These are phyloP conservation scores for Euphydryas editha DNA, from an alignment of 2,888 invertebrate genomes.

Conservation along the genomic window DNA sequence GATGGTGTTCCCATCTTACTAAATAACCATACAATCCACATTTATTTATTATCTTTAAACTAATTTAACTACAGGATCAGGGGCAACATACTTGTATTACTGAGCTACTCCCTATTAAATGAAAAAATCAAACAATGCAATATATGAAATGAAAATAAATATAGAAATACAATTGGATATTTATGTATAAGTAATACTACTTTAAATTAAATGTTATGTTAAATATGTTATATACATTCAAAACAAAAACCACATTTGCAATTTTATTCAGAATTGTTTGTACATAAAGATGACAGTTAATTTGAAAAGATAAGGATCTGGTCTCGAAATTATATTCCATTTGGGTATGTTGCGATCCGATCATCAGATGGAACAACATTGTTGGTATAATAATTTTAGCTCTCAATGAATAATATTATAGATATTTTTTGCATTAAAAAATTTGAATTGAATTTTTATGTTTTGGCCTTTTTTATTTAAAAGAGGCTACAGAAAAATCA, in stretches of 20 bases:
- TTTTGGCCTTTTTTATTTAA: neutral
- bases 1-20: no score
- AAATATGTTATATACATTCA: neutral
- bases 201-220: neutral
- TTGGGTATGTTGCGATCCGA: neutral
- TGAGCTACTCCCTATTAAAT: no score
- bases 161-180: neutral
- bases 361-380: neutral
- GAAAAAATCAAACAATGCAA: no score
- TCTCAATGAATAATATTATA: neutral
- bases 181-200: neutral
- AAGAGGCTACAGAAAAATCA: no score
- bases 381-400: neutral
- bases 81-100: no score
- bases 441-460: neutral
- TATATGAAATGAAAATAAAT: neutral
- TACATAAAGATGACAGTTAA: slow-evolving; percentile 2
- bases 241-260: neutral
- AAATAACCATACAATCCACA: no score
- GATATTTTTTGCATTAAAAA: neutral
- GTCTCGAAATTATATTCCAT: neutral
- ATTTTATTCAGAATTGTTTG: neutral
- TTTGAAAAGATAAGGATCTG: neutral
- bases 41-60: no score
- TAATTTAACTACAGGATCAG: no score